Percentiles rank a stretch among this genome's conserved stretches.
These are phyloP conservation scores for Drosophila ustulata DNA, from an alignment of 2,888 invertebrate species.

Conservation along the genomic window DNA sequence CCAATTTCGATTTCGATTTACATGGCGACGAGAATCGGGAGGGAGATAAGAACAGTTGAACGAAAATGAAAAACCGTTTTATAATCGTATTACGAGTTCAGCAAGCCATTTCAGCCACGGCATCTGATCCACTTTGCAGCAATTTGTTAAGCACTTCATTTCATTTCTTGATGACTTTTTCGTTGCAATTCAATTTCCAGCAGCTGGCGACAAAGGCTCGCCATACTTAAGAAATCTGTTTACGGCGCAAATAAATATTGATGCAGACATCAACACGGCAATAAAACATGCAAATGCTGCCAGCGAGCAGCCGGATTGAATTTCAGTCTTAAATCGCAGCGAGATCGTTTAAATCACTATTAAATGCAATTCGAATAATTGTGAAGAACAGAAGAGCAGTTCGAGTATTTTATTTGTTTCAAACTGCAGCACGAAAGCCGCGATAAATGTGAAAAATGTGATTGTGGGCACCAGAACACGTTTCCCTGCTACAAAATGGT, in stretches of 20 bases:
- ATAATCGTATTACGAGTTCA: slow-evolving; percentile 50
- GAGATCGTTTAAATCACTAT: background rate
- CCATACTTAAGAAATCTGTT: background rate
- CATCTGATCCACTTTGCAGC: slow-evolving; percentile 3
- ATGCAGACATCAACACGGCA: background rate
- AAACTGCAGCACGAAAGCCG: background rate
- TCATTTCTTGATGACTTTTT: background rate
- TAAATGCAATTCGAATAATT: background rate
- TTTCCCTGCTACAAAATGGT: slow-evolving; percentile 7
- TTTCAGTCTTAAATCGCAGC: background rate
- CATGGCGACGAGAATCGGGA: background rate
- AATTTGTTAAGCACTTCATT: slow-evolving; percentile 5
- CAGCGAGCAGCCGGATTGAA: background rate
- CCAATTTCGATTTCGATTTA: slow-evolving; percentile 7
- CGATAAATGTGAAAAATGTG: slow-evolving; percentile 16
- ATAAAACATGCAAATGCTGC: background rate
- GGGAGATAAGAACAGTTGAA: background rate
- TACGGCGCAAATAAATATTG: background rate
- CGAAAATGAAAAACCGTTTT: slow-evolving; percentile 35
- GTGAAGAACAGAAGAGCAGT: background rate
- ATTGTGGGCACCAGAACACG: background rate
- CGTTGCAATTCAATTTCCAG: background rate
- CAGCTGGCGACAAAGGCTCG: background rate
- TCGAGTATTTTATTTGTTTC: slow-evolving; percentile 11
- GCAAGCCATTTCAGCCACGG: background rate